A percentile compares a stretch with the other conserved stretches of the same genome.
Conservation (phyloP, 2,113 vertebrate species). For the Stigmatopora nigra region DNA sequence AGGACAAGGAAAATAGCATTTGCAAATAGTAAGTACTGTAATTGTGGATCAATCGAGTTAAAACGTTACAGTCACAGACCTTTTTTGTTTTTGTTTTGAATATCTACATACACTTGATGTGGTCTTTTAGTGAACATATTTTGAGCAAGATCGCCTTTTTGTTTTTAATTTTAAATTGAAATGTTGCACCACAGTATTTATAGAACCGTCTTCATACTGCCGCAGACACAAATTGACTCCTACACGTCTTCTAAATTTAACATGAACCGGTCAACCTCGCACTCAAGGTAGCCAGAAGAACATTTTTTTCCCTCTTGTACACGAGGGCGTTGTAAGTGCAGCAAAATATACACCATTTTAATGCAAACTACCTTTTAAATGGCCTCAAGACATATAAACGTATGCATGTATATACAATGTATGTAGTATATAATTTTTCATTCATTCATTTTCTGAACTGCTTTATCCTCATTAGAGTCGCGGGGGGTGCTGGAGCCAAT, state of each 20-base stretch:
- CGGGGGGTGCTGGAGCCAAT: too few species aligned
- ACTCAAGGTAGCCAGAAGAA: constrained; percentile 15
- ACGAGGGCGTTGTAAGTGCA: not conserved
- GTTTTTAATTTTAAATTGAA: constrained; percentile 18
- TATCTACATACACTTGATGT: not conserved
- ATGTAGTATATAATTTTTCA: too few species aligned
- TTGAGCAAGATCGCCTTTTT: constrained; percentile 7
- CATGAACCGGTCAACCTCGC: constrained; percentile 15
- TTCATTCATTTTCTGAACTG: too few species aligned
- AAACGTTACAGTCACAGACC: constrained; percentile 1
- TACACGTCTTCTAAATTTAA: constrained; percentile 18
- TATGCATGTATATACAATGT: too few species aligned
- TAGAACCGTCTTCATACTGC: constrained; percentile 37
- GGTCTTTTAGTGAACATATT: not conserved
- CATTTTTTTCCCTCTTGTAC: not conserved
- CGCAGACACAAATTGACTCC: constrained; percentile 30
- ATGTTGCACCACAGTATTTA: constrained; percentile 39
- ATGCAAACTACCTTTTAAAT: not conserved
- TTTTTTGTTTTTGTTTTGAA: not conserved
- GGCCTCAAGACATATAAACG: not conserved
- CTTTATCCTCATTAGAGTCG: too few species aligned
- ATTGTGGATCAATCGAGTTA: too few species aligned
- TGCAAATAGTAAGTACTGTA: not conserved
- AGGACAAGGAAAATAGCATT: not conserved
- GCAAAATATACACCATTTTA: not conserved